Evolutionary conservation across 2,888 invertebrate genomes (phyloP).

Genomic region (Callosobruchus maculatus): DNA sequence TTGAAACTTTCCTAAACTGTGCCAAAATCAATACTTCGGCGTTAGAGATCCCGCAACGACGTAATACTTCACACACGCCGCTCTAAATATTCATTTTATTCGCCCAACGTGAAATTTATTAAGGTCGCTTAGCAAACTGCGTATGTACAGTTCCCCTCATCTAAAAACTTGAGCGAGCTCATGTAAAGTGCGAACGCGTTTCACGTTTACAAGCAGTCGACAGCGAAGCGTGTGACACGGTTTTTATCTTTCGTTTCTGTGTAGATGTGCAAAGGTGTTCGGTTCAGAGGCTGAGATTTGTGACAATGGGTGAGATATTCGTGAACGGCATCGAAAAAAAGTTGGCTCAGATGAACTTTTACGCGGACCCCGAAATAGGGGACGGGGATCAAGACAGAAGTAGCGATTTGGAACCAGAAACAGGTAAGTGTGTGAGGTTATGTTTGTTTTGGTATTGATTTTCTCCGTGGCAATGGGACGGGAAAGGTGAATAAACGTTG

Average conservation of each 20-base stretch:
- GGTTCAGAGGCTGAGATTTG: background rate
- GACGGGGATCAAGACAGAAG: constrained; percentile 27
- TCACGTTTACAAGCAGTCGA: background rate
- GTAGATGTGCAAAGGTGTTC: background rate
- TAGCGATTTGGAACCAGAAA: constrained; percentile 31
- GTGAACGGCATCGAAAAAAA: constrained; percentile 33
- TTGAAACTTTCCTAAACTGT: constrained; percentile 8
- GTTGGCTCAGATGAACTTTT: constrained; percentile 33
- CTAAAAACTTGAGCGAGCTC: background rate
- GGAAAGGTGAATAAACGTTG: background rate
- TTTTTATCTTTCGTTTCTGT: background rate
- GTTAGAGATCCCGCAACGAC: constrained; percentile 2
- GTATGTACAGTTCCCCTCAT: background rate
- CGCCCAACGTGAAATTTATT: too few relatives aligned
- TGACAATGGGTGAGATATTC: constrained; percentile 15
- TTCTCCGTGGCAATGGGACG: constrained; percentile 5
- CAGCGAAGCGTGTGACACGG: background rate
- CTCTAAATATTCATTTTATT: background rate
- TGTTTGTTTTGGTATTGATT: constrained; percentile 14
- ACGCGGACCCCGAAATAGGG: constrained; percentile 33
- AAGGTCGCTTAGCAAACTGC: background rate
- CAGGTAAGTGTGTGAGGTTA: constrained; percentile 32
- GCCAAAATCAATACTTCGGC: constrained; percentile 34
- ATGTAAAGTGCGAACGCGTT: background rate
- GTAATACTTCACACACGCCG: constrained; percentile 2